Percentiles rank a stretch among this genome's conserved stretches.
phyloP scores from a whole-genome alignment of 2,113 vertebrate species.

The Sphaerodactylus townsendi region DNA sequence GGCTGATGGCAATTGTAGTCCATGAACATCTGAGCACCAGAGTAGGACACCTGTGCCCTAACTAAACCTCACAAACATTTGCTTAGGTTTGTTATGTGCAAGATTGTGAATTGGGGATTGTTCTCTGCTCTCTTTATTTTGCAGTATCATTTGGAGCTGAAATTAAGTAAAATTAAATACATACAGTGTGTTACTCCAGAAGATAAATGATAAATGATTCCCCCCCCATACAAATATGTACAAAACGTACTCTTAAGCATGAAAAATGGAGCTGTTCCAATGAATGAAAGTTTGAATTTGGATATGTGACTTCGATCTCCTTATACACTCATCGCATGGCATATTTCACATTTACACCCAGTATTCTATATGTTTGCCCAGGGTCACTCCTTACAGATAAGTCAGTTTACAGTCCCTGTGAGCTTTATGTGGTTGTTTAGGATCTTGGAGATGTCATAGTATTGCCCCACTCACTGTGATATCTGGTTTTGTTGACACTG shows the following conservation, averaged over 20 bases:
- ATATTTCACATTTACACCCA: not conserved
- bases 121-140: not conserved
- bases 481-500: not conserved
- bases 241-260: not conserved
- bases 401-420: not conserved
- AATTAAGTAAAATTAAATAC: too few relatives aligned
- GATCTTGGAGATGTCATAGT: not conserved
- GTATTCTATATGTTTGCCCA: not conserved
- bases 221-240: not conserved
- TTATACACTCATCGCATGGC: too few relatives aligned
- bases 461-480: not conserved
- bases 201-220: too few relatives aligned
- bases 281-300: not conserved
- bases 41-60: too few relatives aligned
- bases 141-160: not conserved
- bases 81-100: not conserved
- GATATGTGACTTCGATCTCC: not conserved
- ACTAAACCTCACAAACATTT: not conserved
- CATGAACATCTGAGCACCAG: too few relatives aligned
- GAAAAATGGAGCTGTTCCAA: not conserved
- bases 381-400: not conserved
- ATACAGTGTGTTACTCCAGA: not conserved
- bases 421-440: not conserved
- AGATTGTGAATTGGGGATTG: not conserved
- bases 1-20: too few relatives aligned